Percentiles rank a stretch among this genome's conserved stretches.
Conservation (phyloP, 2,113 vertebrate species). For the Anthoscopus minutus region DNA sequence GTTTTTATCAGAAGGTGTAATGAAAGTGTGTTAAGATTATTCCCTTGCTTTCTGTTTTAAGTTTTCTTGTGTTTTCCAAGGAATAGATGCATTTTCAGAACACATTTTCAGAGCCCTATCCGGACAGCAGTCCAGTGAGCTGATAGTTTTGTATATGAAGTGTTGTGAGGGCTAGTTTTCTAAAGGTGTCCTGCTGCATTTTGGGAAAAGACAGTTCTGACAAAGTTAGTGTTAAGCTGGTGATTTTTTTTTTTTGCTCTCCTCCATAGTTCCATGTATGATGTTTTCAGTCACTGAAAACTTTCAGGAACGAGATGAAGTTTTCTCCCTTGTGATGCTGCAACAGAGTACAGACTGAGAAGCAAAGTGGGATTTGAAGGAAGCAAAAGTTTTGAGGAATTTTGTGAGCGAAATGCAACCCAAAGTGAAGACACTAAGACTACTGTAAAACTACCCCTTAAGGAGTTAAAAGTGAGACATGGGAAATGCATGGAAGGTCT, state of each 20-base stretch:
- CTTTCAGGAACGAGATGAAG: not conserved
- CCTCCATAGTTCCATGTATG: not conserved
- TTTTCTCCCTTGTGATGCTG: not conserved
- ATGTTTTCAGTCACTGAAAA: not conserved
- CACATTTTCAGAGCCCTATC: not conserved
- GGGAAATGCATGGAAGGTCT: not conserved
- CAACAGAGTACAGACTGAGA: not conserved
- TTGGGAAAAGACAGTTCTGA: not conserved
- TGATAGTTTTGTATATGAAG: not conserved
- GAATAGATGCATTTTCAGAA: not conserved
- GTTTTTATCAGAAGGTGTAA: not conserved
- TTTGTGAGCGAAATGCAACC: fast-evolving
- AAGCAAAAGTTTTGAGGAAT: not conserved
- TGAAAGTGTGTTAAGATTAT: not conserved
- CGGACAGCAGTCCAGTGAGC: not conserved
- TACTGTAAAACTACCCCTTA: not conserved
- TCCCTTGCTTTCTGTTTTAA: not conserved
- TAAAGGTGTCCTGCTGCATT: not conserved
- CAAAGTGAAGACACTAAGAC: not conserved
- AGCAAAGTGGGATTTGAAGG: not conserved
- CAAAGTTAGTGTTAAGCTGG: not conserved
- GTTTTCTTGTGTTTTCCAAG: not conserved
- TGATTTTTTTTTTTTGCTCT: not conserved
- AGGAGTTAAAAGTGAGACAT: not conserved
- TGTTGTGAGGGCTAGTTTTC: not conserved